Evolutionary conservation across 2,888 invertebrate species (phyloP), one percentile per base, ranked within the genome.

Genomic region (Hirtodrosophila alboralis): DNA sequence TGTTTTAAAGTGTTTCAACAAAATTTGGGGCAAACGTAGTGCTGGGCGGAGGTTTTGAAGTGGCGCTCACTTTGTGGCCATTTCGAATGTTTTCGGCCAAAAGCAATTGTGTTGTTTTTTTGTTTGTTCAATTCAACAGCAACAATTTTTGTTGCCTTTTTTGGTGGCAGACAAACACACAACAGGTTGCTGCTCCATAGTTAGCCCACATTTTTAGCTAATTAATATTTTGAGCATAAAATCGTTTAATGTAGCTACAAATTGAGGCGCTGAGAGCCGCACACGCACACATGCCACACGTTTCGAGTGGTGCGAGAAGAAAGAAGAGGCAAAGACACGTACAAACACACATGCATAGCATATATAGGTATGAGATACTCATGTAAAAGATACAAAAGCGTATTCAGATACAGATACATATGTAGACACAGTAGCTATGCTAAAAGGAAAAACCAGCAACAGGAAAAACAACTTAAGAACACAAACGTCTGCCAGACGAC

Each of bases 171-270:
- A 10, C 49, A 63, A 63, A 10, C 10, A 14, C 28, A 10, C 49
- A 63, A 63, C 49, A 57, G 49, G 63, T 64, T 63, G 28, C 9
- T 10, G 31, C 18, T 40, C 28, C 57, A 27, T 31, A 16, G 34
- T 13, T 34, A 37, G 53, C 45, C n/a, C 36, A 57, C 30, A 47
- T 60, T 45, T n/a, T n/a, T 9, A 49, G 64, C 80, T 84, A 73
- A 80, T 80, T 80, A 84, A 81, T 64, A 80, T 80, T 84, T 81
- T 61, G 56, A 70, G 62, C 80, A 75, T 60, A 48, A 67, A 72
- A 63, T 40, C 60, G 61, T 58, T 84, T 52, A 73, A 70, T 69
- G 70, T 65, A 56, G 53, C 53, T 54, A 73, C 73, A 81, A 73
- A 81, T 75, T 75, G 72, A 41, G 68, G 75, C 68, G 60, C 60